Conservation (phyloP, 1,140 invertebrate species). For the Druon quercuslanigerum region DNA sequence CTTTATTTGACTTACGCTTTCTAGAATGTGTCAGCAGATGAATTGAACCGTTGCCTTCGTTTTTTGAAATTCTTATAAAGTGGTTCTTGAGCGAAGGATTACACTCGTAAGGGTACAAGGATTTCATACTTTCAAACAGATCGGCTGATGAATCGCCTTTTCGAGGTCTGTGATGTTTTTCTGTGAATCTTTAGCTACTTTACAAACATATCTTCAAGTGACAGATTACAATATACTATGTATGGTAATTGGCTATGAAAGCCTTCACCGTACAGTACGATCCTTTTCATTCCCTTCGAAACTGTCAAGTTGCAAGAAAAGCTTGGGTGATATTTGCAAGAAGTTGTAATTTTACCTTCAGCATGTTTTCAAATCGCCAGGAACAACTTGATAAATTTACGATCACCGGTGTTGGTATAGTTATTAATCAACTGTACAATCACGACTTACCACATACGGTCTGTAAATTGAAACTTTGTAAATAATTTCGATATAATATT, state of each 20-base stretch:
- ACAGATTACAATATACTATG: slow-evolving; percentile 18
- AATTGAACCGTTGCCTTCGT: slow-evolving; percentile 38
- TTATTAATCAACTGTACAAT: no score
- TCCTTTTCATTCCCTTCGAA: slow-evolving; percentile 15
- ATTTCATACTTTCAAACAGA: no score
- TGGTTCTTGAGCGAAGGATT: slow-evolving; percentile 31
- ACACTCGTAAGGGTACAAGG: no score
- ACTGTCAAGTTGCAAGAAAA: background rate
- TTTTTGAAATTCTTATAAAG: slow-evolving; percentile 42
- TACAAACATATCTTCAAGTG: slow-evolving; percentile 50
- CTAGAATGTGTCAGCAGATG: slow-evolving; percentile 5
- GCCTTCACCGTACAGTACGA: slow-evolving; percentile 4
- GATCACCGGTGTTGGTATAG: no score
- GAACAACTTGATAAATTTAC: no score
- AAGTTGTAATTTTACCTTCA: no score
- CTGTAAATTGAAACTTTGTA: no score
- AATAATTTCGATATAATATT: no score
- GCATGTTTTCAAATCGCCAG: no score
- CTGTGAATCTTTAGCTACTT: slow-evolving; percentile 33
- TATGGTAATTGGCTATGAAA: slow-evolving; percentile 9
- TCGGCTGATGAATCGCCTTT: background rate
- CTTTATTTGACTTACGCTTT: background rate
- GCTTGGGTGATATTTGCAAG: no score
- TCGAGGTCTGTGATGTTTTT: background rate
- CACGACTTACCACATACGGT: no score